These are phyloP conservation scores for Speoplatyrhinus poulsoni DNA, from an alignment of 2,113 vertebrate species.

Conservation along the genomic window DNA sequence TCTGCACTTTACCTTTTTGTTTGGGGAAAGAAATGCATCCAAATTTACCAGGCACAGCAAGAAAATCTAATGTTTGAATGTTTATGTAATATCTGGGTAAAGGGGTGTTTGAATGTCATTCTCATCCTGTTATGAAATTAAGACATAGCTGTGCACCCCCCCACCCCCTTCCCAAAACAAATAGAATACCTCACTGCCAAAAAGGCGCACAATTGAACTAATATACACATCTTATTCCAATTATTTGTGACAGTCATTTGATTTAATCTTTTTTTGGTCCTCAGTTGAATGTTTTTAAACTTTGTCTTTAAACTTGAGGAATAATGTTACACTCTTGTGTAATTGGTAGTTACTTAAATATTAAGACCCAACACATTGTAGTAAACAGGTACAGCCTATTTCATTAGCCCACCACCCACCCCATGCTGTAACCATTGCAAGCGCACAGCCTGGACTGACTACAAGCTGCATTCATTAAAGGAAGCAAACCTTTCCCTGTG, in stretches of 20 bases:
- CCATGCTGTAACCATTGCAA: background rate
- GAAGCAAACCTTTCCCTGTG: conserved; percentile 32
- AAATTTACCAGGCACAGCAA: background rate
- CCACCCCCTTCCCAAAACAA: background rate
- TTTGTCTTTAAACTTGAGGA: background rate
- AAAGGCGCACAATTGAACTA: background rate
- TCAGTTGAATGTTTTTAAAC: background rate
- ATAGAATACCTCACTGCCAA: conserved; percentile 3
- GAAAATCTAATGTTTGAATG: background rate
- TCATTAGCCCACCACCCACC: too few species aligned
- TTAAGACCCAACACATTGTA: conserved; percentile 11
- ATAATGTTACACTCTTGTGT: conserved; percentile 23
- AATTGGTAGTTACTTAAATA: too few species aligned
- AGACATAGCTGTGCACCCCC: background rate
- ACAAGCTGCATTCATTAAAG: conserved; percentile 24
- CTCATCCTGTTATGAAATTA: background rate
- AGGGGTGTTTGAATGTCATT: background rate
- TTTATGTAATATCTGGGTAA: background rate
- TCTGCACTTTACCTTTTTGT: conserved; percentile 12
- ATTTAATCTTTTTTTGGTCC: background rate
- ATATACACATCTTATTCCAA: background rate
- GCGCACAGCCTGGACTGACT: conserved; percentile 26
- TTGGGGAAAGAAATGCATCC: background rate
- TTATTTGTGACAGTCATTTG: background rate
- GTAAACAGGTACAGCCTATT: conserved; percentile 3